Percentiles rank a stretch among this genome's conserved stretches.
phyloP scores from a whole-genome alignment of 2,113 vertebrate genomes.

The Oncorhynchus kisutch region DNA sequence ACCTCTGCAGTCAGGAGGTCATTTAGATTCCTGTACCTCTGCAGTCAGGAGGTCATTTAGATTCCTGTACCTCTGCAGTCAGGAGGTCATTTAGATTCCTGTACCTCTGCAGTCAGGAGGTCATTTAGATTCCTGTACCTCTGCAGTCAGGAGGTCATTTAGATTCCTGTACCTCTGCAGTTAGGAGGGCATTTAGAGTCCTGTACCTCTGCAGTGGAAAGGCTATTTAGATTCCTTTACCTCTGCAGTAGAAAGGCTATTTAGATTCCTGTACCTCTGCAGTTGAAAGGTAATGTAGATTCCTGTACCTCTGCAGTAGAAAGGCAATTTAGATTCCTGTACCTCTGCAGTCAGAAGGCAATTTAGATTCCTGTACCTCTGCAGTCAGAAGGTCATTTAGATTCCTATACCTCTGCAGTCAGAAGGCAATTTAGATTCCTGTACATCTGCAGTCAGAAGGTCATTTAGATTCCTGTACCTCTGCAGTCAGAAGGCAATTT shows the following conservation, averaged over 20 bases:
- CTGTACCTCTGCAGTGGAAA: conserved; percentile 27
- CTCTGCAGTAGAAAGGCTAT: conserved; percentile 14
- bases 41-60: conserved; percentile 16
- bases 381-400: conserved; percentile 17
- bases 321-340: conserved; percentile 48
- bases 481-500: conserved; percentile 24
- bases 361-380: no score
- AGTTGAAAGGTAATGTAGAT: conserved; percentile 10
- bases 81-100: conserved; percentile 51
- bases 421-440: conserved; percentile 15
- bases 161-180: no score
- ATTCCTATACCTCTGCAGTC: no score
- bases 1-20: background rate
- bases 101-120: conserved; percentile 28
- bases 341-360: conserved; percentile 23
- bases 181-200: conserved; percentile 40
- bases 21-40: conserved; percentile 8
- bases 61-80: no score
- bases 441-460: no score
- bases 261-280: no score
- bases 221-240: background rate
- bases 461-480: conserved; percentile 47
- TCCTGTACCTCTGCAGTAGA: no score
- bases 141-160: conserved; percentile 16
- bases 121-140: no score